Base-by-base conservation (phyloP, 1,140 invertebrate species). In the Drosophila sp. region DNA sequence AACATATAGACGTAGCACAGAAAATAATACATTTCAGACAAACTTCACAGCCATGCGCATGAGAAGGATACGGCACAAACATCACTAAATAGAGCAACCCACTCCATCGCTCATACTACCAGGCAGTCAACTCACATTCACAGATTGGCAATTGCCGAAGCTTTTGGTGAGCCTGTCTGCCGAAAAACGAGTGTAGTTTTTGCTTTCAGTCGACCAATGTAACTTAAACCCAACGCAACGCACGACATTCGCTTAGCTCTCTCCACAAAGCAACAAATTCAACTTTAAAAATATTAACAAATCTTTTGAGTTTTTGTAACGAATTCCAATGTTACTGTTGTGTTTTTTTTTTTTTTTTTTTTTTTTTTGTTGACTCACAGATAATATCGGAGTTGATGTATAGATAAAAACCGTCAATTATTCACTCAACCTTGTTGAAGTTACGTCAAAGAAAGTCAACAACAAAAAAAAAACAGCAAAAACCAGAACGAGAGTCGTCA, bases 401-500 rank as follows among this genome's bases (percentile, higher is more conserved):
- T 25, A 10, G 29, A 54, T 40, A 50, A 38, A 8, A 3, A 47
- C 69, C 27, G 41, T 66, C 47, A 54, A 30, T 38, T 54, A 67
- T 72, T 68, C 60, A 58, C 57, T 40, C 47, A 50, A 75, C 66
- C 75, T 75, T 68, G 72, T 25, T 50, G 44, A 79, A 87, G 82
- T 85, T 85, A 85, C 81, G 81, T 85, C 81, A 85, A 84, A 81
- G 77, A 71, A 61, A 78, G 81, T 76, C 70, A 66, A 50, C n/a
- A 78, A 64, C 66, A 67, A 67, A 35, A 74, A 70, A 10, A 41
- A 56, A 63, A 63, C 63, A 62, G 44, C 63, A 47, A 64, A n/a
- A 71, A 72, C 60, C 44, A 50, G 44, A 23, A 27, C 44, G 11
- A 50, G 44, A 50, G 3, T 50, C 3, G 25, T 50, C 44, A 50